Base-by-base conservation (phyloP, 2,888 invertebrate species). In the Ephialtes manifestator region DNA sequence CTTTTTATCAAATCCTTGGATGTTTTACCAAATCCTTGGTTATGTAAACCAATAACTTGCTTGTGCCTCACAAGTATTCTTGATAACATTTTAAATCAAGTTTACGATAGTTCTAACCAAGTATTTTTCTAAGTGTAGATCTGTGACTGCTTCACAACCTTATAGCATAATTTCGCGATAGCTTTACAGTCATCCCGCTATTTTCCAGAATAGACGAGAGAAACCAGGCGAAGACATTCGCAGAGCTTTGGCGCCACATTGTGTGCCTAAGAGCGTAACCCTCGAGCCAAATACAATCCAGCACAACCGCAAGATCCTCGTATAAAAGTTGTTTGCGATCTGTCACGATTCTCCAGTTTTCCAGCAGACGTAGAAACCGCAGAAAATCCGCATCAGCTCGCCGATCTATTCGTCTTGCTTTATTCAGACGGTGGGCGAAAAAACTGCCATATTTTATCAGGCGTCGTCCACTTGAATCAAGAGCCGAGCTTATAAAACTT, bases 391-490 rank as follows among this genome's bases (percentile, higher is more conserved):
- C 13, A 53, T 18, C 20, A 11, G n/a, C 11, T n/a, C 2, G 53
- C 28, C n/a, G 76, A 68, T 71, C 77, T 80, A 83, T 87, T 79
- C 63, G 31, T 84, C 88, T 87, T 86, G 67, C 80, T 87, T 75
- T 75, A 71, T 68, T 65, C 20, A 28, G 28, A 35, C 75, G 4
- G 58, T 74, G 43, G 4, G 28, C 39, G 58, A 43, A 18, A 24
- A 60, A 28, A 43, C 43, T 46, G 74, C 39, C 63, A 53, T 72
- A 83, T 87, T 87, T 84, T 86, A 87, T 88, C 88, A 87, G 74
- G 81, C 84, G 70, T 74, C 70, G 80, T 80, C 82, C 82, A 74
- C 77, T 83, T 51, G 43, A 65, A 43, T 20, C 70, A 71, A 46
- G 67, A 46, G 11, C 15, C 7, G n/a, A 43, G 58, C 46, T 46